Evolutionary conservation across 2,113 vertebrate species (phyloP).

Genomic region (Ammodytes marinus): DNA sequence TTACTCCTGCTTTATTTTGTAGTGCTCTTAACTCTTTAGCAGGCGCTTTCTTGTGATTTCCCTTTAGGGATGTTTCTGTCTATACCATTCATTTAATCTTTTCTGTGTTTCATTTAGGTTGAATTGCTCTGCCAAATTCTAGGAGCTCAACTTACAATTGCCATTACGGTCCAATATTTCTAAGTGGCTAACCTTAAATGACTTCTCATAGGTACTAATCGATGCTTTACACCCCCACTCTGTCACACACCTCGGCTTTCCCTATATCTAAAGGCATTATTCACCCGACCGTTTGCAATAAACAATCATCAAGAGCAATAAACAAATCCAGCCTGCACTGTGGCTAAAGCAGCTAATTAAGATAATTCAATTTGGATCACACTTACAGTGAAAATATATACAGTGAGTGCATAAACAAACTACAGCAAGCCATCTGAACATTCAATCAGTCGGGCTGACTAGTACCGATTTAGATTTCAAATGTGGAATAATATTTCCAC

Average conservation of each 20-base stretch:
- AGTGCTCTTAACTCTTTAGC: neutral
- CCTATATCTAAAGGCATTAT: neutral
- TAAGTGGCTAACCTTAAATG: constrained; percentile 16
- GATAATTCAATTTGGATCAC: neutral
- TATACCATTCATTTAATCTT: neutral
- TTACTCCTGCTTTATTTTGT: neutral
- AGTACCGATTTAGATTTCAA: too few species aligned
- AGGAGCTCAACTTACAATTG: neutral
- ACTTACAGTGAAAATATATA: neutral
- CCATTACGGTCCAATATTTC: constrained; percentile 14
- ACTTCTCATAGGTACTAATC: neutral
- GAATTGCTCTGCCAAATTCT: constrained; percentile 13
- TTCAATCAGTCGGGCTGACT: too few species aligned
- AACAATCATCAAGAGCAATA: neutral
- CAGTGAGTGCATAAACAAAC: neutral
- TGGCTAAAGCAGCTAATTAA: neutral
- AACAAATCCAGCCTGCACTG: neutral
- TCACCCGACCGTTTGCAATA: neutral
- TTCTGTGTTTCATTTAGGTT: constrained; percentile 13
- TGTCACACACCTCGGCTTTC: neutral
- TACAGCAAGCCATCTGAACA: neutral
- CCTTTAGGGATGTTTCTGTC: neutral
- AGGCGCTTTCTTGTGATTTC: neutral
- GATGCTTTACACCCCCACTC: neutral
- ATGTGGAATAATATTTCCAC: too few species aligned